Base-by-base conservation (phyloP, 1,140 invertebrate genomes). In the Thereuonema tuberculata region DNA sequence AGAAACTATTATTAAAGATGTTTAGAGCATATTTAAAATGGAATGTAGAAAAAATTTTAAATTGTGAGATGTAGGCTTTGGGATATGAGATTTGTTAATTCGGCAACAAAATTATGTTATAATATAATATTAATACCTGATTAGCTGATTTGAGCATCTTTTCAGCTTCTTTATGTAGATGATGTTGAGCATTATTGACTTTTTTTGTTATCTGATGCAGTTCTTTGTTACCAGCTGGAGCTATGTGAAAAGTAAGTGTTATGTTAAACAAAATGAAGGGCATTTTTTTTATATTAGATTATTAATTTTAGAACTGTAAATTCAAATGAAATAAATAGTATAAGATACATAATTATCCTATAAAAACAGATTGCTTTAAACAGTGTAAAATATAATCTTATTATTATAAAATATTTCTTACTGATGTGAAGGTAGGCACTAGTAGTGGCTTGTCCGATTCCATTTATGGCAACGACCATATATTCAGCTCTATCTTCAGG, bases 71-170 rank as follows among this genome's bases (percentile, higher is more conserved):
- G n/a, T n/a, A n/a, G n/a, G n/a, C n/a, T n/a, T n/a, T n/a, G n/a
- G n/a, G n/a, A n/a, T n/a, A n/a, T n/a, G n/a, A n/a, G n/a, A n/a
- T n/a, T n/a, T n/a, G n/a, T n/a, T n/a, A n/a, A n/a, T n/a, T n/a
- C n/a, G n/a, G n/a, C n/a, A n/a, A n/a, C n/a, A n/a, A n/a, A n/a
- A n/a, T n/a, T n/a, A n/a, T n/a, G n/a, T n/a, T n/a, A n/a, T n/a
- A n/a, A n/a, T n/a, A n/a, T n/a, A n/a, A n/a, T n/a, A n/a, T n/a
- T n/a, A n/a, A n/a, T 57, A 57, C 56, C 56, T 57, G 28, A 57
- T 57, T 57, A 46, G 56, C 37, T 12, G 56, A 57, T 15, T 43
- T 46, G 3, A 57, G 28, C n/a, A 57, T 9, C n/a, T 57, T 46
- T 23, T 57, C 56, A 5, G 56, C 56, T 57, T 57, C 56, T 46